Evolutionary conservation across 2,797 vertebrate species (phyloP).

Genomic region (Lophius americanus): DNA sequence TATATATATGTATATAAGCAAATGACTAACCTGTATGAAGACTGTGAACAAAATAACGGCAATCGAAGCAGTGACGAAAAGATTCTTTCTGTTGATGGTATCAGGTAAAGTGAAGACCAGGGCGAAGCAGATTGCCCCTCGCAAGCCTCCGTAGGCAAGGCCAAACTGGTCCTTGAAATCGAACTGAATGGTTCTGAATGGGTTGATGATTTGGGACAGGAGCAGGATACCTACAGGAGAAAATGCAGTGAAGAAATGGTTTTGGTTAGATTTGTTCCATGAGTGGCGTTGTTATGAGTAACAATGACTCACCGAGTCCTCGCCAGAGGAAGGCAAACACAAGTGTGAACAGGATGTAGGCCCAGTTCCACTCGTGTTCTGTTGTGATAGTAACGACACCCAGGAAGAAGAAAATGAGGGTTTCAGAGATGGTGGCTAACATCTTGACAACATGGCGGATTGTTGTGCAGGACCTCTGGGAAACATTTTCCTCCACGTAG

Average conservation of each 20-base stretch:
- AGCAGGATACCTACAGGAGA: slow-evolving; percentile 87
- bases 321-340: slow-evolving; percentile 92
- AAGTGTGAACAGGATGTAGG: slow-evolving; percentile 91
- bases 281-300: not conserved
- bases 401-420: slow-evolving; percentile 97
- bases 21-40: slow-evolving; percentile 87
- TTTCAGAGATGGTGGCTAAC: slow-evolving; percentile 92
- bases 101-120: slow-evolving; percentile 91
- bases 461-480: slow-evolving; percentile 93
- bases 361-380: slow-evolving; percentile 96
- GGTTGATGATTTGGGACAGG: slow-evolving; percentile 92
- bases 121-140: slow-evolving; percentile 95
- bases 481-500: slow-evolving; percentile 95
- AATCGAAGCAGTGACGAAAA: slow-evolving; percentile 91
- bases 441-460: slow-evolving; percentile 96
- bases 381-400: slow-evolving; percentile 92
- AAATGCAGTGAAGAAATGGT: not conserved
- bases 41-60: slow-evolving; percentile 93
- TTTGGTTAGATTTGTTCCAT: fast-evolving
- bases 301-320: slow-evolving; percentile 81
- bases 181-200: slow-evolving; percentile 91
- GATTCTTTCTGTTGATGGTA: slow-evolving; percentile 85
- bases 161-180: slow-evolving; percentile 94
- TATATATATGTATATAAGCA: no score
- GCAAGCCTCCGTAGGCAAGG: slow-evolving; percentile 91